Percentiles rank a stretch among this genome's conserved stretches.
Evolutionary conservation across 2,797 vertebrate genomes (phyloP).

Genomic region (Babyrousa celebensis): DNA sequence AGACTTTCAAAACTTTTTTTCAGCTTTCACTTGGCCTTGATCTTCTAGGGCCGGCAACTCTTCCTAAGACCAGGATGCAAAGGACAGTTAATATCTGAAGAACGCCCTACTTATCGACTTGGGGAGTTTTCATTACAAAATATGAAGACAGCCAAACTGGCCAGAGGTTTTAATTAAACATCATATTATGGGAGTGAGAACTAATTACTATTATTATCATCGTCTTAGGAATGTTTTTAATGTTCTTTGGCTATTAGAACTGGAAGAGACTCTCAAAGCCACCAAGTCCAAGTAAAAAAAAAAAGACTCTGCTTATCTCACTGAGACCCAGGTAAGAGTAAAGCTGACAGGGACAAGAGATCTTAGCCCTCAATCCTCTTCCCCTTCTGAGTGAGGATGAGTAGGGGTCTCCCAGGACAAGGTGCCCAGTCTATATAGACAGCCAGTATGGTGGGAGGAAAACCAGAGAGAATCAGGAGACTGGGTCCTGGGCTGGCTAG

Average conservation of each 20-base stretch:
- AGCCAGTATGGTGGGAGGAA: too few species aligned
- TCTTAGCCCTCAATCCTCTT: neutral
- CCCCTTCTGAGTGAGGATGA: neutral
- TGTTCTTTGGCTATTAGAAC: constrained; percentile 25
- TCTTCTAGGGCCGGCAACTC: neutral
- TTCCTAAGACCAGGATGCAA: neutral
- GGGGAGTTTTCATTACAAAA: constrained; percentile 4
- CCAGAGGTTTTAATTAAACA: constrained; percentile 48
- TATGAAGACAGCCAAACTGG: neutral
- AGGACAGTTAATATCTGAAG: neutral
- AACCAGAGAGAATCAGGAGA: neutral
- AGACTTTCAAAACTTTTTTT: neutral
- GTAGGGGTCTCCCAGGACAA: neutral
- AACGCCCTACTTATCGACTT: neutral
- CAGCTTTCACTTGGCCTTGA: neutral
- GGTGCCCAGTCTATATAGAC: neutral
- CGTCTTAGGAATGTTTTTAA: neutral
- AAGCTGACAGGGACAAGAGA: neutral
- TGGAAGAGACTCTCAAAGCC: constrained; percentile 6
- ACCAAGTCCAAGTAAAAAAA: neutral
- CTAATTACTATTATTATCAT: neutral
- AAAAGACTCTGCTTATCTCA: neutral
- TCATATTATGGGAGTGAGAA: neutral
- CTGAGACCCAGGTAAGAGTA: neutral
- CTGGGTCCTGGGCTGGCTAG: neutral